Percentiles rank a stretch among this genome's conserved stretches.
These are phyloP conservation scores for Galago senegalensis DNA, from an alignment of 2,797 vertebrate genomes.

Conservation along the genomic window DNA sequence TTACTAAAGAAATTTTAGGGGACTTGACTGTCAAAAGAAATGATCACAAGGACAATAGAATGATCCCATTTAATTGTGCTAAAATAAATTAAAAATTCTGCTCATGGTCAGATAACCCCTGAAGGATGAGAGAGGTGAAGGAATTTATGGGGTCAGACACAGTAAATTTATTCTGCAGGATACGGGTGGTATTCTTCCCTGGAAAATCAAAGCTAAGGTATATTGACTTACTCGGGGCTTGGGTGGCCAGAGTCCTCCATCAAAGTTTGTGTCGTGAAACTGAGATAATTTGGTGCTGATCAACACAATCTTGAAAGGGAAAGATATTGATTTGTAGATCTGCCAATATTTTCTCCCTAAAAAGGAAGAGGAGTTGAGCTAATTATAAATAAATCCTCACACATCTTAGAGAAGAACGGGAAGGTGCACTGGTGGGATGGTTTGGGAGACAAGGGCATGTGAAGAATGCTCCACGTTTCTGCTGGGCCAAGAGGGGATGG, in stretches of 20 bases:
- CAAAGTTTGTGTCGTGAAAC: neutral
- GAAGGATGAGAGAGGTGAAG: neutral
- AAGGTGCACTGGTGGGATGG: accelerated
- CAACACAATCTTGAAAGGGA: neutral
- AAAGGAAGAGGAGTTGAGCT: neutral
- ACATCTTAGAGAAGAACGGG: neutral
- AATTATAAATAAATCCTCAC: neutral
- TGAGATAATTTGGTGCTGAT: conserved; percentile 22
- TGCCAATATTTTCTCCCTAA: conserved; percentile 15
- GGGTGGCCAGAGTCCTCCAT: neutral
- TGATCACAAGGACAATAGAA: neutral
- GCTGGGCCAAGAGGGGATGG: accelerated
- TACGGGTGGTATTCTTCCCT: accelerated
- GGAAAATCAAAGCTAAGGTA: neutral
- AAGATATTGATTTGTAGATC: neutral
- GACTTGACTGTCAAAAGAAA: neutral
- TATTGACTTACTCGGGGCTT: neutral
- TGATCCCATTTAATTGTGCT: neutral
- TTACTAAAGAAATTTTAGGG: neutral
- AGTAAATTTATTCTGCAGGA: neutral
- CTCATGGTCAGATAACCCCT: neutral
- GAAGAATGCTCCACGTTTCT: accelerated
- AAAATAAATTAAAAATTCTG: neutral
- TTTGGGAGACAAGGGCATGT: accelerated
- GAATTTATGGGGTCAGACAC: accelerated